Base-by-base conservation (phyloP, 2,797 vertebrate genomes). In the Catamblyrhynchus diadema region DNA sequence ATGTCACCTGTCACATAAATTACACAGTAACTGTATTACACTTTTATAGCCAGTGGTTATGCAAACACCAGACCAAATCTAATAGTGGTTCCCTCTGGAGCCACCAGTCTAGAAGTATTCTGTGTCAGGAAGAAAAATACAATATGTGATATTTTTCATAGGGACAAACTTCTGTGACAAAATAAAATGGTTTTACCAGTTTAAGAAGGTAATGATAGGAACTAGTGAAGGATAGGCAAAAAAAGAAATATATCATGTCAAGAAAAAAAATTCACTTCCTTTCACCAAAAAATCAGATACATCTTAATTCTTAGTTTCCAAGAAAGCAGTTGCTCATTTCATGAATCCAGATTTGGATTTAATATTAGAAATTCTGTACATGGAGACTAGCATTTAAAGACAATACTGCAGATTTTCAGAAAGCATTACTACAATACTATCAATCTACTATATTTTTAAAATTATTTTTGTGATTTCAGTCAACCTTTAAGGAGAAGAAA, bases 1-100 rank as follows among this genome's bases (percentile, higher is more conserved):
- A 0, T 4, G 51, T 59, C 14, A 62, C 12, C 9, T 10, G 10
- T 32, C n/a, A 70, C 7, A n/a, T 3, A 17, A 39, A 15, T 27
- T n/a, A 24, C 57, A 67, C 23, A 75, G 23, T 47, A 72, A 60
- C 32, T n/a, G 12, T 22, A 35, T 22, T 45, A 50, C 30, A 30
- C 21, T 59, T 84, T 61, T 45, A 69, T 6, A 87, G 54, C 23
- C 22, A 44, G 9, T 19, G 25, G 24, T 86, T 71, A 57, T 28
- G 39, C 39, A 83, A 75, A 80, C 28, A 67, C 20, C 25, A 60
- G 42, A 72, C 25, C 32, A 72, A 72, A 65, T 22, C 16, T 73
- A 33, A 20, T 2, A 57, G 41, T 24, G 39, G 35, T 16, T 59
- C 28, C 24, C 15, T 47, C 60, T n/a, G 33, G 54, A 66, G n/a